Evolutionary conservation across 2,113 vertebrate species (phyloP), one percentile per base, ranked within the genome.

Genomic region (Glaucomys volans): DNA sequence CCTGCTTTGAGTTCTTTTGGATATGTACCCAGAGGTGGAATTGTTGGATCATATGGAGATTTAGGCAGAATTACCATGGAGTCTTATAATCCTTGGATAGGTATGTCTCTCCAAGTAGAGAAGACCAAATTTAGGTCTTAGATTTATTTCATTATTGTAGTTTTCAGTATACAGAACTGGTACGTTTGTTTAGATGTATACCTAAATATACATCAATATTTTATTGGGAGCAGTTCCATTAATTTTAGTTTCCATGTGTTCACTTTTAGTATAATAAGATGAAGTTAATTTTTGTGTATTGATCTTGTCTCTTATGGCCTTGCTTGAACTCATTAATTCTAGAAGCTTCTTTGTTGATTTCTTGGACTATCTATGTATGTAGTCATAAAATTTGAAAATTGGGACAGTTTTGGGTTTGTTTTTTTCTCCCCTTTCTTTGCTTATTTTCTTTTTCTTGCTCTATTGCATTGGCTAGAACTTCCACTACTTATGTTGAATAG

Each of bases 381-480:
- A 69, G 2, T 75, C 6, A 3, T 42, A 18, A 67, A 67, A 77
- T 71, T 22, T 93, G 77, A 17, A 47, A n/a, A 44, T 44, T 77
- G 44, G 5, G 35, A 35, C 5, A 24, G 26, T 59, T 88, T 93
- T 52, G 13, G 62, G 62, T 67, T 87, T 79, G 28, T 64, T 64
- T 69, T 30, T 83, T 71, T 3, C 17, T 77, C 66, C 57, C 28
- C 59, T 13, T 69, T 24, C 22, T 42, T 7, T 44, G 35, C 80
- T 35, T 6, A 11, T 77, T 89, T 76, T 93, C 11, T 87, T 96
- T 88, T 76, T 85, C 87, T 86, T 84, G 69, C 4, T 42, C 6
- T 52, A 2, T 90, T 84, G 24, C 28, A 16, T 28, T 54, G 50
- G 30, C 20, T 57, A 42, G 47, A 74, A 59, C 10, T 52, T 88